Base-by-base conservation (phyloP, 2,113 vertebrate genomes). In the Macaca mulatta region DNA sequence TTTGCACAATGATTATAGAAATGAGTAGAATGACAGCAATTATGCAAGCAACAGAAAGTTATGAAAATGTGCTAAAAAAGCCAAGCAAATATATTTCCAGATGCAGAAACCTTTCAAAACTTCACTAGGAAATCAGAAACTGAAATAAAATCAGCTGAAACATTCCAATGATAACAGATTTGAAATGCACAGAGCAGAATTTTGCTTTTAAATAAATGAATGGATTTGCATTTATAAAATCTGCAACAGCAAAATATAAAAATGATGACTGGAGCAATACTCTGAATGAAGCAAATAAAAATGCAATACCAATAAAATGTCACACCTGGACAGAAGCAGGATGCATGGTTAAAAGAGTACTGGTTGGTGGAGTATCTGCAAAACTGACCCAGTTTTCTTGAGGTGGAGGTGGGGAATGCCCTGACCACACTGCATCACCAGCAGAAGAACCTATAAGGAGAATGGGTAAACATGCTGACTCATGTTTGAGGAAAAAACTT, bases 351-450 rank as follows among this genome's bases (percentile, higher is more conserved):
- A 99, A 99, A 98, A 99, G 98, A 97, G 99, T 99, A 99, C 99
- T 99, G 99, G 99, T 99, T 98, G 99, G 99, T 97, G 99, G 99
- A 85, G 99, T 99, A 99, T 99, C 99, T 98, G 99, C 99, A 98
- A 99, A 99, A 99, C 99, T 99, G 99, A 99, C 99, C 99, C 99
- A 99, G 89, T 99, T 99, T 98, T 99, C 99, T 99, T 99, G 99
- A 98, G 99, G 99, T 11, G 99, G 99, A 98, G 99, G 99, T 75
- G 99, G 99, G 84, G 99, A 99, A 97, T 99, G 99, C 88, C 99
- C 99, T 86, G 99, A 98, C 99, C 99, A 99, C 98, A 99, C 99
- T 81, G 99, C 98, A 67, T 99, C 99, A 81, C 98, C 99, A 86
- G 99, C 96, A 98, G 98, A 98, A 96, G 99, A 98, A 95, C 98